Evolutionary conservation across 2,797 vertebrate species (phyloP).

Genomic region (Oophaga sylvatica): DNA sequence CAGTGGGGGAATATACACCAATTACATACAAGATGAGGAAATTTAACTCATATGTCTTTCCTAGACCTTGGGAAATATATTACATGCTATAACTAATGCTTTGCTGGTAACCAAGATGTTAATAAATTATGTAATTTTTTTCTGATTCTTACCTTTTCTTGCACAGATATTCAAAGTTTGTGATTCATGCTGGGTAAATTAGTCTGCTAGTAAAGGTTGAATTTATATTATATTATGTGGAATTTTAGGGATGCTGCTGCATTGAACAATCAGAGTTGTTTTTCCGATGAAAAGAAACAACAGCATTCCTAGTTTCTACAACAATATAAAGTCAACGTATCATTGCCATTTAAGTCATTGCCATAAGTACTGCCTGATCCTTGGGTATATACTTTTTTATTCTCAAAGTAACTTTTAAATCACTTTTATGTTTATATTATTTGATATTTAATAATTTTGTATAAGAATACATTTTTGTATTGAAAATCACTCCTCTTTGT

Average conservation of each 20-base stretch:
- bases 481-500: neutral
- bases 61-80: neutral
- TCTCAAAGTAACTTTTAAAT: neutral
- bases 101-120: neutral
- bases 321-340: neutral
- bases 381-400: neutral
- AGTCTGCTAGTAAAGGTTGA: neutral
- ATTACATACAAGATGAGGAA: constrained; percentile 37
- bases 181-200: constrained; percentile 5
- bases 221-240: neutral
- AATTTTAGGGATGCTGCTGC: neutral
- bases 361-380: neutral
- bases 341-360: neutral
- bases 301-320: neutral
- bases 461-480: neutral
- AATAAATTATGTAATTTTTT: constrained; percentile 7
- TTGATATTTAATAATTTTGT: neutral
- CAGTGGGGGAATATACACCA: constrained; percentile 41
- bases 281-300: neutral
- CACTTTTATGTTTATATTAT: neutral
- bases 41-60: constrained; percentile 38
- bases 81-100: neutral
- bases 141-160: constrained; percentile 11
- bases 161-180: neutral
- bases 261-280: neutral